Evolutionary conservation across 2,888 invertebrate species (phyloP).

Genomic region (Chrysotoxum bicinctum): DNA sequence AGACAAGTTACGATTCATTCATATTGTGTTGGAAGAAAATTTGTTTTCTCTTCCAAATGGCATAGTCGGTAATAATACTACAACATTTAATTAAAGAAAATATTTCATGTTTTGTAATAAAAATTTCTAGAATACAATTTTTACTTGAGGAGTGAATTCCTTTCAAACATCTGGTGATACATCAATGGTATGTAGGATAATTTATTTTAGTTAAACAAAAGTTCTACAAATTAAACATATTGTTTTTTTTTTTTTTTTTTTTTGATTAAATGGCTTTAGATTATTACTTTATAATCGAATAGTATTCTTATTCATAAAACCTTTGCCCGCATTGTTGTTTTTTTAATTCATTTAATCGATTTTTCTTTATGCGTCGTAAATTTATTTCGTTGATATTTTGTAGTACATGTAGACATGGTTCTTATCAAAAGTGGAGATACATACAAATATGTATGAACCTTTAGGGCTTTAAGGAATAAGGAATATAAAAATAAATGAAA

Average conservation of each 20-base stretch:
- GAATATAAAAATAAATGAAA: neutral
- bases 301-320: neutral
- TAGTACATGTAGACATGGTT: neutral
- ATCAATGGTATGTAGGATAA: neutral
- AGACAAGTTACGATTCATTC: neutral
- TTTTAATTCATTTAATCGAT: conserved; percentile 1
- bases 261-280: too few relatives aligned
- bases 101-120: neutral
- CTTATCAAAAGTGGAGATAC: neutral
- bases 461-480: too few relatives aligned
- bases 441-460: too few relatives aligned
- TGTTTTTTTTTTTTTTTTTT: too few relatives aligned
- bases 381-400: neutral
- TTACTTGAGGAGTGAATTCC: conserved; percentile 1
- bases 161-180: conserved; percentile 20
- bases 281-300: too few relatives aligned
- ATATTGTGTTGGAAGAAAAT: neutral
- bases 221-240: neutral
- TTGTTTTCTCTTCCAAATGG: conserved; percentile 10
- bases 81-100: neutral
- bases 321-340: neutral
- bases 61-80: conserved; percentile 20
- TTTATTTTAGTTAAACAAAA: neutral
- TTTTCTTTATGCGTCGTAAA: conserved; percentile 34
- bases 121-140: conserved; percentile 5